Evolutionary conservation across 2,113 vertebrate genomes (phyloP).

Genomic region (Poeciliopsis retropinna): DNA sequence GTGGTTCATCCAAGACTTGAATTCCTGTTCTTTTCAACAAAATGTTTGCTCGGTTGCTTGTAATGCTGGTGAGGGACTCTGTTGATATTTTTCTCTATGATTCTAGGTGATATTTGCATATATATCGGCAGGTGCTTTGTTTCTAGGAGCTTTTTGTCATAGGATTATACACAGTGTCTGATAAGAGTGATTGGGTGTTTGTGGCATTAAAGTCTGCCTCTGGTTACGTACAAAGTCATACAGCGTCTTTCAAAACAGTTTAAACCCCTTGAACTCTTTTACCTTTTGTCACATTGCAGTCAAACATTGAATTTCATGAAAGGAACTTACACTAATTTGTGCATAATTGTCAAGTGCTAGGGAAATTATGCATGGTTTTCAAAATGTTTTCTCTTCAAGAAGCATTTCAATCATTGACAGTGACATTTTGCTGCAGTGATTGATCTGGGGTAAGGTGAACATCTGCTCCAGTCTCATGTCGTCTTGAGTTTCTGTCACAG

Average conservation of each 20-base stretch:
- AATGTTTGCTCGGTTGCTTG: neutral
- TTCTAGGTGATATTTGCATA: neutral
- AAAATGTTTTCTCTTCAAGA: neutral
- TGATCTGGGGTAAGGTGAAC: no score
- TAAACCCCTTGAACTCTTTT: neutral
- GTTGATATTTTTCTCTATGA: constrained; percentile 1
- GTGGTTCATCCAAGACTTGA: constrained; percentile 12
- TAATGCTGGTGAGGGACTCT: neutral
- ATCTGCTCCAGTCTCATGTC: no score
- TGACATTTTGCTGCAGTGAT: neutral
- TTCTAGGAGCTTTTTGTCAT: neutral
- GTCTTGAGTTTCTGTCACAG: neutral
- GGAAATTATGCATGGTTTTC: neutral
- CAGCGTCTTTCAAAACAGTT: constrained; percentile 5
- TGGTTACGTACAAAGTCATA: constrained; percentile 56
- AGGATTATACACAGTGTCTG: constrained; percentile 23
- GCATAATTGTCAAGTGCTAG: neutral
- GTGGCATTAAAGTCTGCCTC: constrained; percentile 26
- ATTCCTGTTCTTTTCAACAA: constrained; percentile 13
- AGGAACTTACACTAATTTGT: neutral
- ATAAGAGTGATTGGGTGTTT: constrained; percentile 30
- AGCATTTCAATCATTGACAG: neutral
- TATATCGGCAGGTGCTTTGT: constrained; percentile 15
- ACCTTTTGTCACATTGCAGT: neutral
- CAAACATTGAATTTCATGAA: neutral